Evolutionary conservation across 2,113 vertebrate genomes (phyloP).

Genomic region (Corydoras maculifer): DNA sequence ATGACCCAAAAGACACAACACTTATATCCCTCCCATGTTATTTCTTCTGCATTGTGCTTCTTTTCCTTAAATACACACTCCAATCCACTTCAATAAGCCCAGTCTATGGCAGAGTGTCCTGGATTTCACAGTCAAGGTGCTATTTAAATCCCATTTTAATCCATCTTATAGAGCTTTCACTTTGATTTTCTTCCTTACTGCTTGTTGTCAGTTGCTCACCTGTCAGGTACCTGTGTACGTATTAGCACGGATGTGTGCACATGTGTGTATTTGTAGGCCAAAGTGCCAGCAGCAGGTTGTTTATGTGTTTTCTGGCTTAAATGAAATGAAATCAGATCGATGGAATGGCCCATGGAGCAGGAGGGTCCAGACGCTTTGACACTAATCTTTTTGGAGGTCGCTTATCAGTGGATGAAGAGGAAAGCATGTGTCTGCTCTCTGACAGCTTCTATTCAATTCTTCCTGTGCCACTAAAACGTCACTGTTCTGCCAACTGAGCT

Average conservation of each 20-base stretch:
- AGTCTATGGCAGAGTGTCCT: slow-evolving; percentile 31
- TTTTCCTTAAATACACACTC: slow-evolving; percentile 12
- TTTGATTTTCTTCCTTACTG: slow-evolving; percentile 41
- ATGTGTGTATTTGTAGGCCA: background rate
- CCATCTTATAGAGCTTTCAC: slow-evolving; percentile 51
- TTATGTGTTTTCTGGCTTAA: slow-evolving; percentile 13
- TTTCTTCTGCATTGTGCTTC: slow-evolving; percentile 18
- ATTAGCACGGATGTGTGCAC: background rate
- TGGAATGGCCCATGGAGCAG: slow-evolving; percentile 25
- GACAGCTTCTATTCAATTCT: slow-evolving; percentile 12
- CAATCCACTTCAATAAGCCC: slow-evolving; percentile 32
- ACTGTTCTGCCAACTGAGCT: background rate
- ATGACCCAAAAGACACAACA: background rate
- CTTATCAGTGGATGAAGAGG: slow-evolving; percentile 32
- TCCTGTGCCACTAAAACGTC: slow-evolving; percentile 20
- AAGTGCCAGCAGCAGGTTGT: slow-evolving; percentile 9
- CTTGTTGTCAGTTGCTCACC: slow-evolving; percentile 39
- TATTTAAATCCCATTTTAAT: slow-evolving; percentile 51
- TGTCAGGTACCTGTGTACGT: slow-evolving; percentile 24
- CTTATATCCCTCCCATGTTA: background rate
- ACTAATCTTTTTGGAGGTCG: slow-evolving; percentile 32
- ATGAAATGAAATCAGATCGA: slow-evolving; percentile 31
- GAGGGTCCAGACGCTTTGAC: slow-evolving; percentile 27
- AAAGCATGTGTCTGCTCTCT: slow-evolving; percentile 32
- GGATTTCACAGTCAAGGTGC: slow-evolving; percentile 47